These are phyloP conservation scores for Apis mellifera DNA, from an alignment of 1,140 invertebrate species.

Conservation along the genomic window DNA sequence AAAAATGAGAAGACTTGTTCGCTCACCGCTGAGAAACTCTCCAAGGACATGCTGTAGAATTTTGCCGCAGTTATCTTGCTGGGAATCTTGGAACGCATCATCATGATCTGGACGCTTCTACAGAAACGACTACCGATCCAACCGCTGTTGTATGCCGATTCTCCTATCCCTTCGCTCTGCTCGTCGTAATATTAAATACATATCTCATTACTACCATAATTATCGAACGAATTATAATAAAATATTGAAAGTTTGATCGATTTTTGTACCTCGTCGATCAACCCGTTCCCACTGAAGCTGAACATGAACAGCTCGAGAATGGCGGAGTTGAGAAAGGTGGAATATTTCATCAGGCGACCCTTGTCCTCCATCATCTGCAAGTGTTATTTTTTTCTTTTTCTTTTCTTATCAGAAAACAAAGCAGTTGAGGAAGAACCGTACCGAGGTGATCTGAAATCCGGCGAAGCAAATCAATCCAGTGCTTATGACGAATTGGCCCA, in stretches of 20 bases:
- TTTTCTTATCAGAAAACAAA: neutral
- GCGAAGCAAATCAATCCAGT: slow-evolving; percentile 67
- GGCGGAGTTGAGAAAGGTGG: slow-evolving; percentile 61
- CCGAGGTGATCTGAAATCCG: slow-evolving; percentile 72
- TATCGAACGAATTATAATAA: no score
- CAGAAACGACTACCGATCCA: slow-evolving; percentile 56
- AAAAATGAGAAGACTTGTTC: neutral
- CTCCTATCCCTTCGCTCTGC: slow-evolving; percentile 65
- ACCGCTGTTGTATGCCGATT: slow-evolving; percentile 59
- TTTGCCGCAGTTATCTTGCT: slow-evolving; percentile 70
- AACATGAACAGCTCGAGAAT: slow-evolving; percentile 74
- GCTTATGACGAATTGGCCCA: slow-evolving; percentile 69
- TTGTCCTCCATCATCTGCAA: slow-evolving; percentile 67
- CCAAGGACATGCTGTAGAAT: slow-evolving; percentile 70
- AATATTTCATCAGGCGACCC: slow-evolving; percentile 58
- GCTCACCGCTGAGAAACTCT: slow-evolving; percentile 65
- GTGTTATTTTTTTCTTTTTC: slow-evolving; percentile 9
- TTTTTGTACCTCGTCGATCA: slow-evolving; percentile 65
- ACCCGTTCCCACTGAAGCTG: slow-evolving; percentile 67
- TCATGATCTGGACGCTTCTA: slow-evolving; percentile 62
- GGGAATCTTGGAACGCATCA: slow-evolving; percentile 61
- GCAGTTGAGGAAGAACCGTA: slow-evolving; percentile 59
- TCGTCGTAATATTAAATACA: no score
- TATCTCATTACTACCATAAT: no score
- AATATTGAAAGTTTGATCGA: neutral